These are phyloP conservation scores for Cheilosia pagana DNA, from an alignment of 2,888 invertebrate genomes.

Conservation along the genomic window DNA sequence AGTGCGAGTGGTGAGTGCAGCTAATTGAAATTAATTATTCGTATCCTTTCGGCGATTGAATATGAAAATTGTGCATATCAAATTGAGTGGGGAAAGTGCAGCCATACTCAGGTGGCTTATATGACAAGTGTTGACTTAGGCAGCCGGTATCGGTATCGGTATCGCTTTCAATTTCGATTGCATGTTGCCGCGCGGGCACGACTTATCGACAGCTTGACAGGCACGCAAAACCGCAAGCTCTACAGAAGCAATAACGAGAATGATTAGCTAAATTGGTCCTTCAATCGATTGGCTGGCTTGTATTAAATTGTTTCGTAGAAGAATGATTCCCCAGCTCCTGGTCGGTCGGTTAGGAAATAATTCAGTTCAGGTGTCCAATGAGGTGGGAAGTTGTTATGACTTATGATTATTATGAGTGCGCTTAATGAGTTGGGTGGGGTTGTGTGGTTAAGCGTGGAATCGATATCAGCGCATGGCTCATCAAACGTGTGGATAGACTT, in stretches of 20 bases:
- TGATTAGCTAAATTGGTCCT: constrained; percentile 38
- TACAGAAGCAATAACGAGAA: constrained; percentile 30
- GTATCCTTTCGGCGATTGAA: constrained; percentile 47
- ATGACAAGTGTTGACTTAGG: constrained; percentile 45
- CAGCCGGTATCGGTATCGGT: background rate
- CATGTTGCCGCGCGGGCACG: constrained; percentile 9
- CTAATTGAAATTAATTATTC: constrained; percentile 63
- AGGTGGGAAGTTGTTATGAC: constrained; percentile 33
- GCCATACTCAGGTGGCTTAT: constrained; percentile 10
- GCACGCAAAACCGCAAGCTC: constrained; percentile 65
- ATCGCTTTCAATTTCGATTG: constrained; percentile 5
- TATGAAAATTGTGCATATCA: constrained; percentile 48
- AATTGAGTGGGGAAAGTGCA: background rate
- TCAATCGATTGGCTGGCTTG: constrained; percentile 8
- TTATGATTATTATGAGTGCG: too few species aligned
- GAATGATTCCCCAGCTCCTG: background rate
- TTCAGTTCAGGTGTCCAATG: constrained; percentile 56
- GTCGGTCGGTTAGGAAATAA: constrained; percentile 6
- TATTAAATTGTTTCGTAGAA: constrained; percentile 33
- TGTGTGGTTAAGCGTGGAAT: too few species aligned
- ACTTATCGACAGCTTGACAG: constrained; percentile 62
- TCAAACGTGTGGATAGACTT: too few species aligned
- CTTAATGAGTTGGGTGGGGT: too few species aligned
- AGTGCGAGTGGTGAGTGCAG: background rate
- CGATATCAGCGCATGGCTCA: too few species aligned